Conservation (phyloP, 1,140 invertebrate genomes). For the Goniozus legneri region DNA sequence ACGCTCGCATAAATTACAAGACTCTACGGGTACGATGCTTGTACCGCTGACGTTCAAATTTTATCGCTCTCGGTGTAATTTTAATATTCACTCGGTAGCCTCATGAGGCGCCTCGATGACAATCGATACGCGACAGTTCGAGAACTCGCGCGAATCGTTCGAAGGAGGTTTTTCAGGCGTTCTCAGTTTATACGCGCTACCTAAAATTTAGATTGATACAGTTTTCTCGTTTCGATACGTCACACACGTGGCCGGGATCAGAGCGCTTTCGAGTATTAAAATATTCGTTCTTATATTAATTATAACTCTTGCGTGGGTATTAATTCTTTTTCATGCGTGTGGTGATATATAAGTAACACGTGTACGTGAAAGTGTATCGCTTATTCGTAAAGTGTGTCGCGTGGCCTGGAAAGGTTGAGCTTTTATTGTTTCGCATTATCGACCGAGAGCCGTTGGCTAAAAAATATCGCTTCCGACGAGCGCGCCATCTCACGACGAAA, state of each 20-base stretch:
- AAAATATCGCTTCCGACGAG: too few species aligned
- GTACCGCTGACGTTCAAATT: background rate
- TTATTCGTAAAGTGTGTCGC: conserved; percentile 6
- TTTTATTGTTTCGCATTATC: conserved; percentile 20
- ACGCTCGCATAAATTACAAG: too few species aligned
- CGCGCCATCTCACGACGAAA: too few species aligned
- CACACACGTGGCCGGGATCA: conserved; percentile 36
- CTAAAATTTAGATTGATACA: conserved; percentile 20
- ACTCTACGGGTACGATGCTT: too few species aligned
- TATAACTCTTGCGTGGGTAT: too few species aligned
- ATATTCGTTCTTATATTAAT: conserved; percentile 37
- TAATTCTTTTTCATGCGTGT: conserved; percentile 6
- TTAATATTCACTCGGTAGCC: background rate
- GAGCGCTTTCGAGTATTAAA: conserved; percentile 39
- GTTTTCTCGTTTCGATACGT: conserved; percentile 20
- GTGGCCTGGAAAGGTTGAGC: conserved; percentile 30
- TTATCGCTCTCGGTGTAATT: background rate
- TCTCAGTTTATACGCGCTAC: conserved; percentile 26
- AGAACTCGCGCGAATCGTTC: conserved; percentile 4
- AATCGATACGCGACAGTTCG: conserved; percentile 2
- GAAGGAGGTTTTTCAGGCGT: conserved; percentile 34
- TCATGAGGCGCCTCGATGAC: background rate
- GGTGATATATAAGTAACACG: too few species aligned
- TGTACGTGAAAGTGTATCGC: too few species aligned
- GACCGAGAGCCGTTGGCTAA: conserved; percentile 18